A percentile compares a stretch with the other conserved stretches of the same genome.
Conservation (phyloP, 35 echinoderm and acorn worm species). For the Apostichopus californicus region DNA sequence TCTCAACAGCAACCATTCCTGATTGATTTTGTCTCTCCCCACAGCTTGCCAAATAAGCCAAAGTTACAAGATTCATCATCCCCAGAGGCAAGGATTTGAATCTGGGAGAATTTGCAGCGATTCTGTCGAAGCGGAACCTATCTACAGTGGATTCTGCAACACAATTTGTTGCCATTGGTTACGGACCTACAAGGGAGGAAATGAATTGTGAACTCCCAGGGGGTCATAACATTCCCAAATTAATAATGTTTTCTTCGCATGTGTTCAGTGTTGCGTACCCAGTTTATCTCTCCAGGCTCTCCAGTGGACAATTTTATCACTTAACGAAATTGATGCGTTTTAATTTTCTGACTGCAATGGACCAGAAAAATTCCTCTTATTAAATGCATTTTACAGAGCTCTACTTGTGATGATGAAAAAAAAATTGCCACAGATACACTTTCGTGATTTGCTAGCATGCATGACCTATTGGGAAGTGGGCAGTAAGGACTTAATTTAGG, state of each 20-base stretch:
- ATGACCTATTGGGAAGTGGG: no score
- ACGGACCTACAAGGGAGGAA: constrained; percentile 30
- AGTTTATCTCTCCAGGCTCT: not conserved
- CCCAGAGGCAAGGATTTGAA: not conserved
- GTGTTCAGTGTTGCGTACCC: constrained; percentile 9
- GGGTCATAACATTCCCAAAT: constrained; percentile 20
- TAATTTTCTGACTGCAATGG: not conserved
- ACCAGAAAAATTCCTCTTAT: not conserved
- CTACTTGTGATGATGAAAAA: not conserved
- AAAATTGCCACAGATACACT: not conserved
- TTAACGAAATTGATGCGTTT: not conserved
- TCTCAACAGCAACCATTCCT: not conserved
- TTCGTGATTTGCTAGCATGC: no score
- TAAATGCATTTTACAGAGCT: not conserved
- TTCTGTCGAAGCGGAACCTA: not conserved
- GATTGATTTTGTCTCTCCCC: not conserved
- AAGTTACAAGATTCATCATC: not conserved
- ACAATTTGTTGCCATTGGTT: constrained; percentile 39
- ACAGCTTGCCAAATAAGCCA: not conserved
- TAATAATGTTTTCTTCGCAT: constrained; percentile 20
- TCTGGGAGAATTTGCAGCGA: constrained; percentile 1
- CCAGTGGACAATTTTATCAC: constrained; percentile 8
- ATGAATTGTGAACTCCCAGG: constrained; percentile 2
- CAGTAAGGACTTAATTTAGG: no score
- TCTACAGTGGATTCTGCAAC: not conserved